Evolutionary conservation across 2,797 vertebrate genomes (phyloP), one percentile per base, ranked within the genome.

Genomic region (Pelochelys cantorii): DNA sequence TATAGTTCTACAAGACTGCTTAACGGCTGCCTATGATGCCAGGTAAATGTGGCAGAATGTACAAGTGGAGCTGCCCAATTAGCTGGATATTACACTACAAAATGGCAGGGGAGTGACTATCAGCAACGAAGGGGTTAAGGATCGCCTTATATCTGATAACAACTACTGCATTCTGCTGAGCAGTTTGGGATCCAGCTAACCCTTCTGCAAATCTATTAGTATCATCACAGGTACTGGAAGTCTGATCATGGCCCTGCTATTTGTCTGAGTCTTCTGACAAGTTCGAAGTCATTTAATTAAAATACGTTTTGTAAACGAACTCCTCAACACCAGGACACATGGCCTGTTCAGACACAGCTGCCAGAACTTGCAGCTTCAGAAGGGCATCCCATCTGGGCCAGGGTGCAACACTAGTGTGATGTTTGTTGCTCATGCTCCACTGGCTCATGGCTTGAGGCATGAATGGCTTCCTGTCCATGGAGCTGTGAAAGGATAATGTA

Each of bases 201-300:
- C n/a, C 18, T 62, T n/a, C 18, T 22, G n/a, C 31, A 42, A 56
- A 12, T 14, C 3, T 0, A 29, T 5, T 2, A 74, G 0, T 11
- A 20, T 2, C 1, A 34, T 42, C 55, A 18, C 55, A 3, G 27
- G 31, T 68, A 60, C 56, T 0, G 18, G 3, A 54, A 89, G 83
- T 14, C 80, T 0, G 0, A 13, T 71, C 68, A 71, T 22, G 34
- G 34, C 18, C 18, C n/a, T 48, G 37, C 74, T 29, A 52, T 65
- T 7, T 56, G 52, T 25, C 53, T 1, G 0, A 27, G 5, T 55
- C 48, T 17, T 0, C 62, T 82, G 68, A 7, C 1, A 68, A 6
- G 34, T 81, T 2, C 27, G 11, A 71, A 37, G 0, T 12, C 1
- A 11, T n/a, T 42, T 1, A 3, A 2, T 59, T 0, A 0, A 11